Evolutionary conservation across 2,113 vertebrate genomes (phyloP), one percentile per base, ranked within the genome.

Genomic region (Sclerurus mexicanus): DNA sequence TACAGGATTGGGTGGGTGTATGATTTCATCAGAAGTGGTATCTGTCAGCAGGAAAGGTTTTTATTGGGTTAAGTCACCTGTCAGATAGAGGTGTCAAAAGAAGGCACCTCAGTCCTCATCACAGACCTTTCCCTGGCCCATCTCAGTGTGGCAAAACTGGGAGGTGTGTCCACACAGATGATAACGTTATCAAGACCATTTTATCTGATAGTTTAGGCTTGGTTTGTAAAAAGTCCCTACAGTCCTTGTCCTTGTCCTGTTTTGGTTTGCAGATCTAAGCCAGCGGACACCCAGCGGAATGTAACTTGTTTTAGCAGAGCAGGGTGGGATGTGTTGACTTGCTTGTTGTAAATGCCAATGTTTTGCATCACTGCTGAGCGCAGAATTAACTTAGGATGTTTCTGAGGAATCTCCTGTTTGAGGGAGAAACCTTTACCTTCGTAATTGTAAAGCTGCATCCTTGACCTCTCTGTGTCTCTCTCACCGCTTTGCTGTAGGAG

Each of bases 401-500:
- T 69, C 75, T 76, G 35, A 89, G 33, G 9, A 46, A 33, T 63
- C 33, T n/a, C 27, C 64, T 82, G 0, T 5, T 18, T 18, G 14
- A 16, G 24, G 28, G 11, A 84, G 31, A 73, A 92, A 49, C 20
- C 9, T 77, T 71, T 42, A 20, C n/a, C 23, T 59, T 37, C 0
- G 1, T 35, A 56, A 8, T 2, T 47, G 50, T n/a, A n/a, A 81
- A 63, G 18, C 73, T 68, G 60, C 49, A 52, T 53, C 16, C 39
- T 93, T 73, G 69, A 66, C n/a, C 75, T 72, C 66, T 49, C 42
- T 73, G 18, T 87, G 22, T 94, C 39, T 97, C n/a, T 95, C n/a
- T 71, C 53, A 6, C 72, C 15, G 19, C 95, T 56, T 87, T 77
- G 53, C 76, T 89, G n/a, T 87, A 99, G 99, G 99, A 99, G 96